Evolutionary conservation across 2,797 vertebrate species (phyloP).

Genomic region (Lates japonicus): DNA sequence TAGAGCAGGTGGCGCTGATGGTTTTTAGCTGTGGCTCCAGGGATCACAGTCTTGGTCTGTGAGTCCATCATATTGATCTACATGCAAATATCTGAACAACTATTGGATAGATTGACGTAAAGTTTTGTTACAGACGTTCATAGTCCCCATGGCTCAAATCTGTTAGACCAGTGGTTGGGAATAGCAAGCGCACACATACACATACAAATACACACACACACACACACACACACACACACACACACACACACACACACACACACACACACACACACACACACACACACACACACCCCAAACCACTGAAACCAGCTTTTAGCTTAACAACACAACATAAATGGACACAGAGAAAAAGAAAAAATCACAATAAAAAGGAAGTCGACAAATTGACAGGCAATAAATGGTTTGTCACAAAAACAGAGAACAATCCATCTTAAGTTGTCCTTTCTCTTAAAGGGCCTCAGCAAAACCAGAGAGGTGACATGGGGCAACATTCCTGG

Average conservation of each 20-base stretch:
- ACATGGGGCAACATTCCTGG: slow-evolving; percentile 69
- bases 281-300: neutral
- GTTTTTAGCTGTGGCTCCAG: neutral
- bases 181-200: neutral
- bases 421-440: slow-evolving; percentile 55
- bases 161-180: neutral
- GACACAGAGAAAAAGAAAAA: slow-evolving; percentile 25
- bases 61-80: neutral
- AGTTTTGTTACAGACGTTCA: neutral
- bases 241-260: neutral
- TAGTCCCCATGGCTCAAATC: neutral
- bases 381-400: slow-evolving; percentile 67
- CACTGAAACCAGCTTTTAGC: slow-evolving; percentile 2
- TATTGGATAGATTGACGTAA: neutral
- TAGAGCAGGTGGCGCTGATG: neutral
- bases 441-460: slow-evolving; percentile 37
- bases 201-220: neutral
- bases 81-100: neutral
- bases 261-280: neutral
- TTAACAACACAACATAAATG: slow-evolving; percentile 30
- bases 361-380: slow-evolving; percentile 38
- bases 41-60: neutral
- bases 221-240: neutral
- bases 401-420: slow-evolving; percentile 44
- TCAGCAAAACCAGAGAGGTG: slow-evolving; percentile 49